Conservation (phyloP, 2,888 invertebrate genomes). For the Sminthurides aquaticus region DNA sequence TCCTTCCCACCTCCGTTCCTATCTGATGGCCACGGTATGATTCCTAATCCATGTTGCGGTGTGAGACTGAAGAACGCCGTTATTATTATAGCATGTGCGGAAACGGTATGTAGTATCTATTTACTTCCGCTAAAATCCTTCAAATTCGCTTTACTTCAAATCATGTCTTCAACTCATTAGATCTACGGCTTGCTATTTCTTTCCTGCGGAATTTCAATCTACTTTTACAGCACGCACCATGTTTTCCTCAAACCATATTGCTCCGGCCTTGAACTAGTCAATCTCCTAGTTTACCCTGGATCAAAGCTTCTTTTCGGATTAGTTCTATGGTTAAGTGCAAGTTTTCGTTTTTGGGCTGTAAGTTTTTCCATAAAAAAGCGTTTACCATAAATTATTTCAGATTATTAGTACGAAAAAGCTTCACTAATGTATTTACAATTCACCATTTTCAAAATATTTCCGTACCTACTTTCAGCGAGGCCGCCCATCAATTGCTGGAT, state of each 20-base stretch:
- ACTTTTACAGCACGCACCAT: background rate
- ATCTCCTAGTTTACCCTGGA: background rate
- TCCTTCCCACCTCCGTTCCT: too few relatives aligned
- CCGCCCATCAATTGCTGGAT: constrained; percentile 3
- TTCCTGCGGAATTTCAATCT: background rate
- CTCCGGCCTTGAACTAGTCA: background rate
- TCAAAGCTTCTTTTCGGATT: background rate
- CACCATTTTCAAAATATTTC: too few relatives aligned
- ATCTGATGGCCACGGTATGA: too few relatives aligned
- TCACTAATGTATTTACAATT: too few relatives aligned
- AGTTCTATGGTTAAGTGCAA: background rate
- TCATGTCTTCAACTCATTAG: too few relatives aligned
- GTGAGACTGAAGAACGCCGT: constrained; percentile 11
- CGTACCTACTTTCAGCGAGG: constrained; percentile 12
- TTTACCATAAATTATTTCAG: too few relatives aligned
- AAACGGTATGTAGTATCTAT: constrained; percentile 9
- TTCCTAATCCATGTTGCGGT: constrained; percentile 17
- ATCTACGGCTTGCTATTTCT: background rate
- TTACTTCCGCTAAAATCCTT: too few relatives aligned
- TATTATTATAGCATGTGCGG: constrained; percentile 1
- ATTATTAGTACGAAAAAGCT: too few relatives aligned
- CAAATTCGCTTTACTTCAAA: too few relatives aligned
- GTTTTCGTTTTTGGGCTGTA: background rate
- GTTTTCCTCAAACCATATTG: background rate
- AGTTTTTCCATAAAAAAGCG: too few relatives aligned